These are phyloP conservation scores for Sebastes iracundus DNA, from an alignment of 2,797 vertebrate genomes.

Conservation along the genomic window DNA sequence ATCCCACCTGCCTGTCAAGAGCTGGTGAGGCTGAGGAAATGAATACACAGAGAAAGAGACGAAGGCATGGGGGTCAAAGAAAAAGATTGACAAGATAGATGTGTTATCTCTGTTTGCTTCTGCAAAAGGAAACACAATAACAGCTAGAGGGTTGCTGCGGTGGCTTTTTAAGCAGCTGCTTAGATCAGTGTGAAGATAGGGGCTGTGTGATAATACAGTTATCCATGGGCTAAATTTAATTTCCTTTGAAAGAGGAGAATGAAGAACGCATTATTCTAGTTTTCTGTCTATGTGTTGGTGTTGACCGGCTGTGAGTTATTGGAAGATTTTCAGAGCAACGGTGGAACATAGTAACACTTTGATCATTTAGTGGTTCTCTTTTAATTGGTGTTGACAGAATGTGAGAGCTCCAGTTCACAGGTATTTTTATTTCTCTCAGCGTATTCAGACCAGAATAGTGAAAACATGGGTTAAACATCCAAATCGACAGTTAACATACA, in stretches of 20 bases:
- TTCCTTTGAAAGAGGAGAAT: slow-evolving; percentile 61
- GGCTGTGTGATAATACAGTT: slow-evolving; percentile 49
- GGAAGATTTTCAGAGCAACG: slow-evolving; percentile 5
- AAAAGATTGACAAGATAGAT: slow-evolving; percentile 19
- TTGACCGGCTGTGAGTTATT: background rate
- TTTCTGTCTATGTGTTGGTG: background rate
- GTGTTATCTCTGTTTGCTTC: slow-evolving; percentile 55
- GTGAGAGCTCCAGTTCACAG: background rate
- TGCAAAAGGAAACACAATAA: slow-evolving; percentile 47
- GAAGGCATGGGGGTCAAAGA: slow-evolving; percentile 4
- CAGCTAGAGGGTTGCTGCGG: slow-evolving; percentile 37
- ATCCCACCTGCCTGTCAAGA: slow-evolving; percentile 56
- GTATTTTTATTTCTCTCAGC: slow-evolving; percentile 2
- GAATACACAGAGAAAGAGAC: slow-evolving; percentile 35
- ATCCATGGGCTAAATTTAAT: slow-evolving; percentile 63
- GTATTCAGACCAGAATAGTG: background rate
- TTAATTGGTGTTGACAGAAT: slow-evolving; percentile 12
- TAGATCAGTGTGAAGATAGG: slow-evolving; percentile 43
- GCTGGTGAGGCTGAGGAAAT: slow-evolving; percentile 57
- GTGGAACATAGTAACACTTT: background rate
- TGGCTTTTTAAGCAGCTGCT: slow-evolving; percentile 30
- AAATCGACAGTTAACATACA: background rate
- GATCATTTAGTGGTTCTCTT: background rate
- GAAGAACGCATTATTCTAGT: slow-evolving; percentile 22
- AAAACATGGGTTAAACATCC: background rate